Percentiles rank a stretch among this genome's conserved stretches.
These are phyloP conservation scores for Diarsia brunnea DNA, from an alignment of 2,888 invertebrate species.

Conservation along the genomic window DNA sequence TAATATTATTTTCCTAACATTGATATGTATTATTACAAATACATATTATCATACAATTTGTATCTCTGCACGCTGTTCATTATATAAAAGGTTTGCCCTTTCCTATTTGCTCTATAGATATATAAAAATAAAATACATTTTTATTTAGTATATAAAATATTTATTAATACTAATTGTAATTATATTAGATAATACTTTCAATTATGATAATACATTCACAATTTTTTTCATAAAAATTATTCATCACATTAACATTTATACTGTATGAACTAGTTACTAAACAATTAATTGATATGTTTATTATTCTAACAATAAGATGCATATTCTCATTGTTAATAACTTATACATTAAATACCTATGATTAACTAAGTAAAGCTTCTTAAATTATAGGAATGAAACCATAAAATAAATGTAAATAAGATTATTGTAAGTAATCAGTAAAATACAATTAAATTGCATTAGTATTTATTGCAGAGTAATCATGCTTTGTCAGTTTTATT, in stretches of 20 bases:
- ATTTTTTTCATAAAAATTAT: slow-evolving; percentile 9
- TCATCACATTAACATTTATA: slow-evolving; percentile 27
- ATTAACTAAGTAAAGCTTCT: slow-evolving; percentile 56
- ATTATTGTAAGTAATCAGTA: slow-evolving; percentile 36
- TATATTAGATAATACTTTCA: slow-evolving; percentile 21
- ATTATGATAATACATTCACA: slow-evolving; percentile 49
- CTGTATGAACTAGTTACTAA: slow-evolving; percentile 5
- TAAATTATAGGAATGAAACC: slow-evolving; percentile 67
- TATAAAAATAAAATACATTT: slow-evolving; percentile 52
- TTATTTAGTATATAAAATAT: slow-evolving; percentile 53
- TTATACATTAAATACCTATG: slow-evolving; percentile 39
- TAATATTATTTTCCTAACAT: neutral
- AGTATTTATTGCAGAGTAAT: slow-evolving; percentile 41
- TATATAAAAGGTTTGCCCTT: neutral
- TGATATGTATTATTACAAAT: neutral
- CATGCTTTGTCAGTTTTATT: slow-evolving; percentile 28
- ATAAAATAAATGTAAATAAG: slow-evolving; percentile 45
- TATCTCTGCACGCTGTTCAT: neutral
- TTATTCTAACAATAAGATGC: slow-evolving; percentile 45
- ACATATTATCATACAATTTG: neutral
- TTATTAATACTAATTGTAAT: slow-evolving; percentile 50
- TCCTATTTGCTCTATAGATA: neutral
- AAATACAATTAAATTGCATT: slow-evolving; percentile 44
- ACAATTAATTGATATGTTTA: slow-evolving; percentile 63
- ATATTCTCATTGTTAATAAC: slow-evolving; percentile 41